Conservation (phyloP, 2,113 vertebrate species). For the Hippocampus barbouri region DNA sequence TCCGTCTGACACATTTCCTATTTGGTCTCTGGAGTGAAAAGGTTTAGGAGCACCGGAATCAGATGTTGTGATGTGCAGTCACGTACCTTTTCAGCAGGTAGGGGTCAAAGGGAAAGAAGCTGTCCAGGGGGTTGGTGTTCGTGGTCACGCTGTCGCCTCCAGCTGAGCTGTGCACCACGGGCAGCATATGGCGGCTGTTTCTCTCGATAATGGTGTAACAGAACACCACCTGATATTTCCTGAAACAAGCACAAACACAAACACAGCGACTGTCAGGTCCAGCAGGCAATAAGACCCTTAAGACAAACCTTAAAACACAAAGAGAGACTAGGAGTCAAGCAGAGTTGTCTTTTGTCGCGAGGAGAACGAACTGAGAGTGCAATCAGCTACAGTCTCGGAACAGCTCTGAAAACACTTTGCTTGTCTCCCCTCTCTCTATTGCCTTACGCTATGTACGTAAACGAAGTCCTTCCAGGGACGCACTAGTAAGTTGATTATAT, state of each 20-base stretch:
- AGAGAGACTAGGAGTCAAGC: too few relatives aligned
- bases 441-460: too few relatives aligned
- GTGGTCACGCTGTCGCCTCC: slow-evolving; percentile 77
- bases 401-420: too few relatives aligned
- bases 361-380: too few relatives aligned
- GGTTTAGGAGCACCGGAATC: too few relatives aligned
- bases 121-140: slow-evolving; percentile 89
- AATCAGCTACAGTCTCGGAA: too few relatives aligned
- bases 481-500: too few relatives aligned
- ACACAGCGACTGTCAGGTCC: not conserved
- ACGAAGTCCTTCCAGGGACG: too few relatives aligned
- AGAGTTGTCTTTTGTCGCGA: too few relatives aligned
- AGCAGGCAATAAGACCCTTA: too few relatives aligned
- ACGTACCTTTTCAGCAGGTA: slow-evolving; percentile 87
- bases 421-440: too few relatives aligned
- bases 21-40: not conserved
- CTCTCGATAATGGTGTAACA: slow-evolving; percentile 96
- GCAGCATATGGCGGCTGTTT: slow-evolving; percentile 84
- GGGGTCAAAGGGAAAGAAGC: slow-evolving; percentile 96
- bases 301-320: too few relatives aligned
- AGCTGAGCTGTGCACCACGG: slow-evolving; percentile 77
- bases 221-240: slow-evolving; percentile 95
- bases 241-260: slow-evolving; percentile 45
- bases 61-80: not conserved
- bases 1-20: not conserved